Base-by-base conservation (phyloP, 2,888 invertebrate genomes). In the Kuschelorhynchus macadamiae region DNA sequence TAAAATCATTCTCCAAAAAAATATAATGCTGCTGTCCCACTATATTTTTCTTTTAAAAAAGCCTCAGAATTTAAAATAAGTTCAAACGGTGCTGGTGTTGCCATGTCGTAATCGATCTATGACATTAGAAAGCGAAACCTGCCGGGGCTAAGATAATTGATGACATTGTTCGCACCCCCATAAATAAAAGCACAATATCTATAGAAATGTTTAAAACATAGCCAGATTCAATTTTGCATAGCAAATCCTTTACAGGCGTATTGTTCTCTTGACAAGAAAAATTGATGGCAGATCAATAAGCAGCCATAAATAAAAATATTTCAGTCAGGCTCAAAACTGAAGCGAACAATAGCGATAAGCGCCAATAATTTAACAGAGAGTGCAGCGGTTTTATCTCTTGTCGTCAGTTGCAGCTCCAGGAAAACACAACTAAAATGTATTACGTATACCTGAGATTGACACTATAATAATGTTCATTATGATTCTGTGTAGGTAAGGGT, bases 281-380 rank as follows among this genome's bases (percentile, higher is more conserved):
- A 57, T 57, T 57, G 56, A 57, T 57, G 56, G 56, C 39, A 30
- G 42, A 44, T 57, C 56, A 57, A 57, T 57, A 57, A 57, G 42
- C 56, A 30, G 56, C 56, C 44, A 57, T 57, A 57, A 57, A 57
- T 57, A 57, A 57, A 57, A 57, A 57, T 57, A 57, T 57, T 44
- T 57, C 25, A 18, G 20, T 36, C 41, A 11, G 50, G 53, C 9
- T 36, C 44, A 42, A 57, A 57, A 30, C 46, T 46, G 56, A 30
- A 18, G 44, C 56, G 59, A 59, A 59, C 59, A 59, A 59, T 59
- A 21, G 33, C 59, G 47, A 59, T 47, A 59, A 59, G 46, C 59
- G 59, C 25, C 59, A 49, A 59, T 59, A 59, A 59, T 59, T 59
- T 49, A 47, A 32, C 44, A 39, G 53, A 53, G 53, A 56, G 30